These are phyloP conservation scores for Dolomedes plantarius DNA, from an alignment of 2,888 invertebrate genomes.

Conservation along the genomic window DNA sequence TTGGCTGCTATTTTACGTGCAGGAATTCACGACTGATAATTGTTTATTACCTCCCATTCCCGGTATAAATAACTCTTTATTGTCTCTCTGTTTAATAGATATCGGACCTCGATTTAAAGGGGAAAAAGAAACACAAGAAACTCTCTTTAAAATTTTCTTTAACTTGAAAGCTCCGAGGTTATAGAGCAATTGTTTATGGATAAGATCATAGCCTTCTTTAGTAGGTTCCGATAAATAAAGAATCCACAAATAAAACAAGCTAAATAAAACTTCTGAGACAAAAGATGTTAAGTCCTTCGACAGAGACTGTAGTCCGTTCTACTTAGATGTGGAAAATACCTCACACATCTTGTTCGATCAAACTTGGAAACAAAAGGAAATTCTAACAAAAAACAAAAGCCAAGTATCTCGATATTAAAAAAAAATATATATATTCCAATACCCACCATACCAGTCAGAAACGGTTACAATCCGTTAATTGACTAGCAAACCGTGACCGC, in stretches of 20 bases:
- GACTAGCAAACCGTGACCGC: constrained; percentile 57
- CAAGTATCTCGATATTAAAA: not conserved
- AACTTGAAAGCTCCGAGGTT: not conserved
- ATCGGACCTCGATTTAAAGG: too few relatives aligned
- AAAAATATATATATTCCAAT: constrained; percentile 10
- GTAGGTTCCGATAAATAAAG: not conserved
- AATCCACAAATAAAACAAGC: not conserved
- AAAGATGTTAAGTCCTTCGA: not conserved
- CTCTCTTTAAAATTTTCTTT: too few relatives aligned
- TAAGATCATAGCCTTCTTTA: not conserved
- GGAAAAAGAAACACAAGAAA: too few relatives aligned
- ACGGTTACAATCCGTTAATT: constrained; percentile 70
- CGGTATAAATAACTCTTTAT: too few relatives aligned
- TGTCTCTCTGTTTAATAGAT: too few relatives aligned
- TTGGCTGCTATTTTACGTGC: too few relatives aligned
- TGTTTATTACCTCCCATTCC: too few relatives aligned
- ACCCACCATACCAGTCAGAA: constrained; percentile 66
- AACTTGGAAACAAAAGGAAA: not conserved
- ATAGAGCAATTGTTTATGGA: not conserved
- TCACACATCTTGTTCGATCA: constrained; percentile 15
- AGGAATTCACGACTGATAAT: too few relatives aligned
- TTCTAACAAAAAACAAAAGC: too few relatives aligned
- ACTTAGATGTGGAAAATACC: constrained; percentile 40
- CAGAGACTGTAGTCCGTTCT: not conserved
- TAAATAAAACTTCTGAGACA: not conserved